phyloP scores from a whole-genome alignment of 2,113 vertebrate species.

The Eretmochelys imbricata region DNA sequence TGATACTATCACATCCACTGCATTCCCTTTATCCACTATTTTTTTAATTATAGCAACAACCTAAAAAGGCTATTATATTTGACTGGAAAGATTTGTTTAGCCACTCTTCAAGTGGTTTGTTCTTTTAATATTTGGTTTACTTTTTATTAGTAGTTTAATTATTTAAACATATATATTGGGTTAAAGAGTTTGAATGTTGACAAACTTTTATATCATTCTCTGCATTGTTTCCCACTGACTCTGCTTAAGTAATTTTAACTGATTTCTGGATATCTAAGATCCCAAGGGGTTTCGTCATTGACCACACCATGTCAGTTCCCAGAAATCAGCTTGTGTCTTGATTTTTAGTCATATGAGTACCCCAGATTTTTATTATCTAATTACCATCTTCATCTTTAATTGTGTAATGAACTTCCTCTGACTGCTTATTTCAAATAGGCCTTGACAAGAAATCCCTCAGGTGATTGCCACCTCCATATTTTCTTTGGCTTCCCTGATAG shows the following conservation, averaged over 20 bases:
- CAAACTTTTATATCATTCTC: neutral
- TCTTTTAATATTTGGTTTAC: neutral
- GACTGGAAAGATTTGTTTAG: neutral
- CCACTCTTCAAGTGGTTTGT: neutral
- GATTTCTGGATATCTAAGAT: neutral
- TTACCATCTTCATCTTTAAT: neutral
- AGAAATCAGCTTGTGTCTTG: neutral
- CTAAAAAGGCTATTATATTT: neutral
- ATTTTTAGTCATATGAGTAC: neutral
- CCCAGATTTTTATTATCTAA: neutral
- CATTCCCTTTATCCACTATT: neutral
- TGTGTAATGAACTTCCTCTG: neutral
- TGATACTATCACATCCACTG: neutral
- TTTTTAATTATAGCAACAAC: neutral
- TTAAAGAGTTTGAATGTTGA: neutral
- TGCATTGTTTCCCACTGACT: neutral
- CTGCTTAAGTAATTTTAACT: neutral
- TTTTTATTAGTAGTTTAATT: neutral
- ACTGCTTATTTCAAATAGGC: neutral
- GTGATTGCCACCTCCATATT: neutral
- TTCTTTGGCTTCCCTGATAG: neutral
- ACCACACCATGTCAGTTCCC: neutral
- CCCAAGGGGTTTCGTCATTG: neutral
- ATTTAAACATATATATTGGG: neutral
- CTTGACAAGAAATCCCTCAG: neutral